Conservation (phyloP, 2,888 invertebrate genomes). For the Microplitis manilae region DNA sequence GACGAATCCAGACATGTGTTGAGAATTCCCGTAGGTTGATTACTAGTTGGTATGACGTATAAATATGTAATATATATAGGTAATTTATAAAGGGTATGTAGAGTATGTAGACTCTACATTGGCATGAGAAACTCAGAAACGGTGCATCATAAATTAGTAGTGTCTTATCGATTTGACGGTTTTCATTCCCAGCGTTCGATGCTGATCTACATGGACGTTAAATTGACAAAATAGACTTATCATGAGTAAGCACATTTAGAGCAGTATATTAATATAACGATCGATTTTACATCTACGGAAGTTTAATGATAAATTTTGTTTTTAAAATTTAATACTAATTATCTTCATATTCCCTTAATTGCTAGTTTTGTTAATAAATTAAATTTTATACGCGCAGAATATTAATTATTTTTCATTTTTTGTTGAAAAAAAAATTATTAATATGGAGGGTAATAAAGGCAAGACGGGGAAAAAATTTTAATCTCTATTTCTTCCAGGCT, state of each 20-base stretch:
- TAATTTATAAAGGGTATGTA: background rate
- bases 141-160: background rate
- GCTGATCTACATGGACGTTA: background rate
- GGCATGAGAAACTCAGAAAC: background rate
- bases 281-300: background rate
- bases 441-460: too few relatives aligned
- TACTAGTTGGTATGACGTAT: background rate
- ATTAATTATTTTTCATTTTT: too few relatives aligned
- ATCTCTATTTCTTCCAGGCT: too few relatives aligned
- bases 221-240: slow-evolving; percentile 27
- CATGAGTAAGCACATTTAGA: slow-evolving; percentile 8
- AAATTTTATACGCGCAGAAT: too few relatives aligned
- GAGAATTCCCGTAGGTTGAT: background rate
- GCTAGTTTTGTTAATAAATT: background rate
- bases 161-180: background rate
- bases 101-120: background rate
- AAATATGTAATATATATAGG: background rate
- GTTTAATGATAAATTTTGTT: slow-evolving; percentile 15
- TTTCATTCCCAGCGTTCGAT: slow-evolving; percentile 9
- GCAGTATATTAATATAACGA: slow-evolving; percentile 20
- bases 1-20: background rate
- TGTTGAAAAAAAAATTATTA: too few relatives aligned
- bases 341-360: background rate
- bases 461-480: too few relatives aligned
- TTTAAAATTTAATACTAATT: background rate